Evolutionary conservation across 37 sponge, comb jelly and placozoan species (phyloP).

Genomic region (Chondrosia reniformis): DNA sequence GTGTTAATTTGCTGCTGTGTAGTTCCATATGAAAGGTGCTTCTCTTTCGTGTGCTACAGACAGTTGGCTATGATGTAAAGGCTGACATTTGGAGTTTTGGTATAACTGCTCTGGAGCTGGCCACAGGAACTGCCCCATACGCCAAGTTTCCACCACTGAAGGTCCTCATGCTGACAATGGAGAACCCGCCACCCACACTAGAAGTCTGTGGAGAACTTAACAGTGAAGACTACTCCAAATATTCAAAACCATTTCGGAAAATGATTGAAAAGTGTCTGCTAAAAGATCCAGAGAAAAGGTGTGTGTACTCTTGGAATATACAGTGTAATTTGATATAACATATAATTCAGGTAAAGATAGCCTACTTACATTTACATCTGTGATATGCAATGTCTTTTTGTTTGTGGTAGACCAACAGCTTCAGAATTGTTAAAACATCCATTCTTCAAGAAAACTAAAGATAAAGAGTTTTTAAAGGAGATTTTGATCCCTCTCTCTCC

Average conservation of each 20-base stretch:
- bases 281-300: conserved; percentile 83
- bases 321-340: no score
- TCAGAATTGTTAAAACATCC: conserved; percentile 80
- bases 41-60: not conserved
- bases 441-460: conserved; percentile 97
- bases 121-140: conserved; percentile 95
- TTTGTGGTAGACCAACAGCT: conserved; percentile 78
- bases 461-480: conserved; percentile 67
- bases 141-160: conserved; percentile 98
- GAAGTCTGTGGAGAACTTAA: conserved; percentile 82
- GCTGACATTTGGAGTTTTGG: conserved; percentile 91
- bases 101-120: conserved; percentile 93
- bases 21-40: not conserved
- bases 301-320: no score
- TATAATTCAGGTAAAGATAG: no score
- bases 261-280: conserved; percentile 88
- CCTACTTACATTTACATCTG: no score
- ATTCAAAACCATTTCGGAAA: conserved; percentile 87
- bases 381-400: no score
- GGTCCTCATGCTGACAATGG: conserved; percentile 92
- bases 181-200: conserved; percentile 95
- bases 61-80: conserved; percentile 66
- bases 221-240: conserved; percentile 82
- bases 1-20: no score
- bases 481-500: conserved; percentile 54